Percentiles rank a stretch among this genome's conserved stretches.
phyloP scores from a whole-genome alignment of 2,113 vertebrate genomes.

The Craseonycteris thonglongyai region DNA sequence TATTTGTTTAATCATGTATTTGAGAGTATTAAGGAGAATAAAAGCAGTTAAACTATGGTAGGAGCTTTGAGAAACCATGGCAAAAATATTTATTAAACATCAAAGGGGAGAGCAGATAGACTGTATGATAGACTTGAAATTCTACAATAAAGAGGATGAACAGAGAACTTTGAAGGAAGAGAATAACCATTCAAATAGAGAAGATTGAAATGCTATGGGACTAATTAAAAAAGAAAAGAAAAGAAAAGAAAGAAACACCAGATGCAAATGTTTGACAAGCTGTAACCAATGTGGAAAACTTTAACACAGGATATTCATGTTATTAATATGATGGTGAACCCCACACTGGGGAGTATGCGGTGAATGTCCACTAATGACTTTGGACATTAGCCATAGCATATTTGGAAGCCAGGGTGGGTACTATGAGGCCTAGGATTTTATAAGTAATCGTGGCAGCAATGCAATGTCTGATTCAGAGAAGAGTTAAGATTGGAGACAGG shows the following conservation, averaged over 20 bases:
- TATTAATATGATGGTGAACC: not conserved
- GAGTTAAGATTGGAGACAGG: not conserved
- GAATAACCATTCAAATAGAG: not conserved
- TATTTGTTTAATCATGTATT: not conserved
- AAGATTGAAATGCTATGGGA: not conserved
- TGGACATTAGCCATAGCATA: not conserved
- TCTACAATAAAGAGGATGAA: not conserved
- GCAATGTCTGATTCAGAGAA: not conserved
- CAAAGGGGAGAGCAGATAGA: not conserved
- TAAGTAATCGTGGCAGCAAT: not conserved
- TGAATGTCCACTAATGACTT: not conserved
- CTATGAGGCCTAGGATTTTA: not conserved
- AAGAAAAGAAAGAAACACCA: not conserved
- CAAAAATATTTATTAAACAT: not conserved
- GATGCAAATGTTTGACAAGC: not conserved
- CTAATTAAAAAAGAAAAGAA: not conserved
- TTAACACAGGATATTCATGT: not conserved
- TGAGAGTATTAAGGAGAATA: constrained; percentile 6
- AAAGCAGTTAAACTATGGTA: not conserved
- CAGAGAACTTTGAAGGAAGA: not conserved
- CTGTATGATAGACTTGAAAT: not conserved
- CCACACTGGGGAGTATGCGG: too few relatives aligned
- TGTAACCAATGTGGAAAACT: not conserved
- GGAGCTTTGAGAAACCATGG: not conserved
- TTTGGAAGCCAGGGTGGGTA: not conserved